Percentiles rank a stretch among this genome's conserved stretches.
These are phyloP conservation scores for Hemichromis elongatus DNA, from an alignment of 2,113 vertebrate genomes.

Conservation along the genomic window DNA sequence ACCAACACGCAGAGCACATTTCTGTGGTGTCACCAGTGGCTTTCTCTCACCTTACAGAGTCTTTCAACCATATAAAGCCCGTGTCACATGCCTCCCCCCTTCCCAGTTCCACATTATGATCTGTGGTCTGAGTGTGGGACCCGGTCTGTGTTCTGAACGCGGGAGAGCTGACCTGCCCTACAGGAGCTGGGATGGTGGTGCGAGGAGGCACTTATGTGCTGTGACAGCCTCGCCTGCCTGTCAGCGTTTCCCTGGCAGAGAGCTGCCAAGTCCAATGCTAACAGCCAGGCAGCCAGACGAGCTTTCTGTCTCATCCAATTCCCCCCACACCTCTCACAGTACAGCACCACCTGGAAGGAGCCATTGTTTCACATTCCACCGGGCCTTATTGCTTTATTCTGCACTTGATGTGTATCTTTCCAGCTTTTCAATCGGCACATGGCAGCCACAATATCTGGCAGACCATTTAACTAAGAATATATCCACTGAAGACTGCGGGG, in stretches of 20 bases:
- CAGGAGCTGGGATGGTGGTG: constrained; percentile 38
- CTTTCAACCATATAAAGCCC: constrained; percentile 22
- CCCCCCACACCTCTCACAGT: constrained; percentile 43
- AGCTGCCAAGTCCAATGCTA: constrained; percentile 69
- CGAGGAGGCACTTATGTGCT: constrained; percentile 48
- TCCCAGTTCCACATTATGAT: neutral
- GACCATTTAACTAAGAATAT: constrained; percentile 20
- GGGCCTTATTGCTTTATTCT: constrained; percentile 50
- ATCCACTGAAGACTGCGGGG: neutral
- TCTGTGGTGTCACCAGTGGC: neutral
- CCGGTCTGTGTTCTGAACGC: neutral
- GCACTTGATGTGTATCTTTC: constrained; percentile 39
- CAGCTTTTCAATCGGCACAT: constrained; percentile 21
- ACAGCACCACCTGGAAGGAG: constrained; percentile 60
- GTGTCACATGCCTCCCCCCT: constrained; percentile 23
- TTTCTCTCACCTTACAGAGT: constrained; percentile 30
- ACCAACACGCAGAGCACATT: neutral
- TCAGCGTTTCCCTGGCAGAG: constrained; percentile 63
- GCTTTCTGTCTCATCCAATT: constrained; percentile 67
- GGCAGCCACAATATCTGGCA: constrained; percentile 14
- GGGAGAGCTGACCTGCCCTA: constrained; percentile 34
- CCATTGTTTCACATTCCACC: constrained; percentile 53
- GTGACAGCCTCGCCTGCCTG: constrained; percentile 63
- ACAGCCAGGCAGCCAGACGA: constrained; percentile 55
- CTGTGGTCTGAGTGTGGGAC: neutral